phyloP scores from a whole-genome alignment of 2,888 invertebrate species.

The Drosophila pseudotakahashii region DNA sequence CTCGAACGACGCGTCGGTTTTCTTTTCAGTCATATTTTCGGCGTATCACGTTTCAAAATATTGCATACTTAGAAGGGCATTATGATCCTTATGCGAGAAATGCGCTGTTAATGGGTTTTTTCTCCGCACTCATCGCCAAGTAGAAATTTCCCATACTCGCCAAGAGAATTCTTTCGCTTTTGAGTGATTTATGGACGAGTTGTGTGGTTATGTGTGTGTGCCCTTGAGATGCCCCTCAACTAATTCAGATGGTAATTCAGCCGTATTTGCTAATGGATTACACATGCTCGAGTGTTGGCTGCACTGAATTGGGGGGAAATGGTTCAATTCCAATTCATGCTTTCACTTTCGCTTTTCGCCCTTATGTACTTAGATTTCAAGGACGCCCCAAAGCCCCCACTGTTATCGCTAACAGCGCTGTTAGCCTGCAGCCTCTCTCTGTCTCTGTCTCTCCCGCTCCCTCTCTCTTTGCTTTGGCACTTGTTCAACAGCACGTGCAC shows the following conservation, averaged over 20 bases:
- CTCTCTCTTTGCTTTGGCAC: slow-evolving; percentile 41
- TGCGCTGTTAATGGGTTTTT: slow-evolving; percentile 9
- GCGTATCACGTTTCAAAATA: slow-evolving; percentile 37
- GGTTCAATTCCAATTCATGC: slow-evolving; percentile 28
- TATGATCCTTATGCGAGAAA: slow-evolving; percentile 8
- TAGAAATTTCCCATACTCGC: background rate
- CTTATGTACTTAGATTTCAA: slow-evolving; percentile 19
- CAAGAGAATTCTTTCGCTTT: slow-evolving; percentile 12
- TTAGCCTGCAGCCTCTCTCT: slow-evolving; percentile 21
- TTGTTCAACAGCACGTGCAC: slow-evolving; percentile 75
- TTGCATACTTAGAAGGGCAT: slow-evolving; percentile 39
- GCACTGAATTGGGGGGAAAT: slow-evolving; percentile 9
- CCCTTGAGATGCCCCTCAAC: slow-evolving; percentile 30
- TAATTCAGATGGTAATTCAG: slow-evolving; percentile 11
- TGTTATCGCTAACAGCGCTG: slow-evolving; percentile 56
- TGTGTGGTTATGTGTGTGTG: slow-evolving; percentile 6
- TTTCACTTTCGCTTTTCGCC: slow-evolving; percentile 19
- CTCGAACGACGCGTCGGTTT: background rate
- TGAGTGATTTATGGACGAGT: slow-evolving; percentile 7
- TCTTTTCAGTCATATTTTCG: slow-evolving; percentile 9
- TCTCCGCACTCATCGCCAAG: background rate
- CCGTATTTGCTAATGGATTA: slow-evolving; percentile 22
- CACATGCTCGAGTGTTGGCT: slow-evolving; percentile 5
- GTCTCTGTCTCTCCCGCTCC: too few relatives aligned
- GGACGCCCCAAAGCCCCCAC: slow-evolving; percentile 21